These are phyloP conservation scores for Pygathrix nemaeus DNA, from an alignment of 2,113 vertebrate species.

Conservation along the genomic window DNA sequence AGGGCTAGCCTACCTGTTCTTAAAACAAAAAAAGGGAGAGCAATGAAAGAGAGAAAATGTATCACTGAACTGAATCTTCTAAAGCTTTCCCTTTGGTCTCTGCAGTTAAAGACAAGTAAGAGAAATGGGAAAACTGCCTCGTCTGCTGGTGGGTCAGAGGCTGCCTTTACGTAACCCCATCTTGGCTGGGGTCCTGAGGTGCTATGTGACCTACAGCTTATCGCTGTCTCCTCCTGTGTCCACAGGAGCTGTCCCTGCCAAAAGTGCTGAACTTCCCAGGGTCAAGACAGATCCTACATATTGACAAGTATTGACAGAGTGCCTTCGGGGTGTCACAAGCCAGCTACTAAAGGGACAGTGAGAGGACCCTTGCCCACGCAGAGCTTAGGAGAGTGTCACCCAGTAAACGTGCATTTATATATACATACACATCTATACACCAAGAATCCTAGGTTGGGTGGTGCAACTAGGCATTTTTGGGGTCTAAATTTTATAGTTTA, in stretches of 20 bases:
- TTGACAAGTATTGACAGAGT: not conserved
- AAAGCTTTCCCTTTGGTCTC: not conserved
- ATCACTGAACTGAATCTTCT: not conserved
- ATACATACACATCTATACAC: not conserved
- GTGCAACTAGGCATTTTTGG: not conserved
- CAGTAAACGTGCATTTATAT: not conserved
- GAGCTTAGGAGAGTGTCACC: not conserved
- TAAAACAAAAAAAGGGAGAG: constrained; percentile 60
- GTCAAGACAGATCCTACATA: not conserved
- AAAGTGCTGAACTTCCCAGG: not conserved
- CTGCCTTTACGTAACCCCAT: not conserved
- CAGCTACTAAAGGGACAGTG: not conserved
- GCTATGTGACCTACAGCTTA: not conserved
- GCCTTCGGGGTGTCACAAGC: not conserved
- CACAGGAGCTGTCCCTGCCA: not conserved
- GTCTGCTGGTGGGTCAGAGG: not conserved
- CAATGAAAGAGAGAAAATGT: not conserved
- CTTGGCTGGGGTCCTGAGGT: not conserved
- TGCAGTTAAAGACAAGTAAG: not conserved
- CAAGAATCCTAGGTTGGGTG: not conserved
- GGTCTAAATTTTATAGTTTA: not conserved
- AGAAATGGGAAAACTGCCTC: no score
- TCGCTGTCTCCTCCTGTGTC: not conserved
- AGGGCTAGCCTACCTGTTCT: constrained; percentile 80
- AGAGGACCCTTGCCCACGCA: not conserved